Base-by-base conservation (phyloP, 2,888 invertebrate species). In the Yponomeuta plumbellus region DNA sequence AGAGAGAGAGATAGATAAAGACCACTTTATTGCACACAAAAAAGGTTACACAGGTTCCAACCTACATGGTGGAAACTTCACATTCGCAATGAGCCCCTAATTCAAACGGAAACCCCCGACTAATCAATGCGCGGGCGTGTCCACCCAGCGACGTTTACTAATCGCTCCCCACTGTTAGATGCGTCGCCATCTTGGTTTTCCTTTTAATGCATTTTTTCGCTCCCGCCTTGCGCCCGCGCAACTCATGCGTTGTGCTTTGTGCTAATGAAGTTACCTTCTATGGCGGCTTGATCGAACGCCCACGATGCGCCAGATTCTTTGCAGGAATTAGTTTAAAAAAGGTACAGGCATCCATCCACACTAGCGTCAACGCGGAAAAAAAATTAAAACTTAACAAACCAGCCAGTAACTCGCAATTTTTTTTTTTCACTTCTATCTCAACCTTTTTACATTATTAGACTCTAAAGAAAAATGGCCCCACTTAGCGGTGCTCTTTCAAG, bases 171-270 rank as follows among this genome's bases (percentile, higher is more conserved):
- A 79, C 80, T 74, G 75, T 78, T 77, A 76, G 76, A 78, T 75
- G 70, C 69, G 79, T 71, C 82, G 86, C 86, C 86, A 86, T 86
- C 72, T 85, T 86, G 81, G 59, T 76, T 79, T 83, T 80, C 73
- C 77, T 77, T 79, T 79, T 77, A 72, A 73, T 69, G 67, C 69
- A 71, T 68, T 73, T 79, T 77, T 78, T 72, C 71, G 71, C 74
- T 75, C 71, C 69, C 70, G 68, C 59, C 10, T 21, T 78, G 80
- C 81, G 81, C 80, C 76, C 77, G 79, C 80, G 80, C 83, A 80
- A n/a, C 44, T 73, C 75, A 21, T 59, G 71, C 70, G 67, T 66
- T 68, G 70, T 71, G 73, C 73, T 39, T 71, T 70, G 71, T 68
- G 72, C 74, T 77, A 80, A 80, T 79, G 76, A 78, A 77, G 71